phyloP scores from a whole-genome alignment of 2,797 vertebrate species.

The Cryptoprocta ferox region DNA sequence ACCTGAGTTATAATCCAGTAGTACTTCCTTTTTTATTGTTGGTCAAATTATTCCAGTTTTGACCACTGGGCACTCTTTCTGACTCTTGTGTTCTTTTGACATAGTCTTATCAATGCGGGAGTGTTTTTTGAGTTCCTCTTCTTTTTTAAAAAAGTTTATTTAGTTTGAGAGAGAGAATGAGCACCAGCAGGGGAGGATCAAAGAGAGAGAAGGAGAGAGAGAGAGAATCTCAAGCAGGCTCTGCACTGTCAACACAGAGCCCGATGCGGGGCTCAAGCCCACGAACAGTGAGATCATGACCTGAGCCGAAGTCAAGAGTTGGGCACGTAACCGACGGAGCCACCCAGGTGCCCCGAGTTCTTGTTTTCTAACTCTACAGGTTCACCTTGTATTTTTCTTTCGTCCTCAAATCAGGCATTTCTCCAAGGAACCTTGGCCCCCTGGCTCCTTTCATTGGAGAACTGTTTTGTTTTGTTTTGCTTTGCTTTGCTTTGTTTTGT shows the following conservation, averaged over 20 bases:
- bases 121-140: neutral
- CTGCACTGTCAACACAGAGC: too few species aligned
- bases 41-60: neutral
- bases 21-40: neutral
- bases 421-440: neutral
- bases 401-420: neutral
- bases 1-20: neutral
- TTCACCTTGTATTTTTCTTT: neutral
- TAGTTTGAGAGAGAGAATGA: too few species aligned
- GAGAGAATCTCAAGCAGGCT: too few species aligned
- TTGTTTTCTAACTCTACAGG: neutral
- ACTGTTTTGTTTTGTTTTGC: too few species aligned
- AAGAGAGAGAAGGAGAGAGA: too few species aligned
- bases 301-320: too few species aligned
- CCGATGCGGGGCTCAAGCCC: too few species aligned
- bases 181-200: too few species aligned
- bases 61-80: neutral
- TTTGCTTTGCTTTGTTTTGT: too few species aligned
- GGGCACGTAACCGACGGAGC: too few species aligned
- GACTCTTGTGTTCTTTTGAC: neutral
- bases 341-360: too few species aligned
- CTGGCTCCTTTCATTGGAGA: neutral
- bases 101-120: accelerated
- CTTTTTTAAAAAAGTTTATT: neutral
- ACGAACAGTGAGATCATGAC: too few species aligned